Evolutionary conservation across 2,888 invertebrate genomes (phyloP).

Genomic region (Hedya salicella): DNA sequence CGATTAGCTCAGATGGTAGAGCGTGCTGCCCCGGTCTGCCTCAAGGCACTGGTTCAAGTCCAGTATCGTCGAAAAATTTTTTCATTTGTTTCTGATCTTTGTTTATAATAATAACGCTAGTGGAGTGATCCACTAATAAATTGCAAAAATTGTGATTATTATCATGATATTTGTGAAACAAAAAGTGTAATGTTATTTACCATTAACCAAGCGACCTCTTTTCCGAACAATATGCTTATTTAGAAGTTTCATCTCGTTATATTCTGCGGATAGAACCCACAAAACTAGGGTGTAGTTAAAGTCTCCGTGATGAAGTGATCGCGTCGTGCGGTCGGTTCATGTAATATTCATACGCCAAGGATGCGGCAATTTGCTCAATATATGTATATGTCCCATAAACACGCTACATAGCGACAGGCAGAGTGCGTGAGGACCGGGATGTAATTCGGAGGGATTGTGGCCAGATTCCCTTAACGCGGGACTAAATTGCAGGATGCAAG

Average conservation of each 20-base stretch:
- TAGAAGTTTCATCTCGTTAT: slow-evolving; percentile 21
- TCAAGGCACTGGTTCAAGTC: too few relatives aligned
- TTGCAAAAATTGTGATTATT: too few relatives aligned
- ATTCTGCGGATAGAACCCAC: slow-evolving; percentile 33
- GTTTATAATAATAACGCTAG: too few relatives aligned
- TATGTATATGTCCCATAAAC: slow-evolving; percentile 54
- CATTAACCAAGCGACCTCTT: neutral
- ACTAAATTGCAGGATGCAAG: slow-evolving; percentile 28
- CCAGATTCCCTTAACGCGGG: slow-evolving; percentile 26
- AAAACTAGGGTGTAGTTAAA: slow-evolving; percentile 54
- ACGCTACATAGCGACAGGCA: slow-evolving; percentile 56
- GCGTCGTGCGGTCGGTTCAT: slow-evolving; percentile 65
- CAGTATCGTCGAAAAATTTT: too few relatives aligned
- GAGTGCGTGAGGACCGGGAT: slow-evolving; percentile 39
- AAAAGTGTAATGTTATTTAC: too few relatives aligned
- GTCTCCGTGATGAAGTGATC: slow-evolving; percentile 70
- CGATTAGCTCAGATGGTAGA: too few relatives aligned
- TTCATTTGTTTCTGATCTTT: too few relatives aligned
- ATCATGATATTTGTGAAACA: too few relatives aligned
- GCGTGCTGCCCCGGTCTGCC: too few relatives aligned
- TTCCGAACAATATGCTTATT: slow-evolving; percentile 25
- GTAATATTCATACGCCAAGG: slow-evolving; percentile 74
- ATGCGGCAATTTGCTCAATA: slow-evolving; percentile 74
- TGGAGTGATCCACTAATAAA: too few relatives aligned
- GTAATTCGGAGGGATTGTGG: slow-evolving; percentile 41